Conservation (phyloP, 2,888 invertebrate genomes). For the Iselma pallidipennis region DNA sequence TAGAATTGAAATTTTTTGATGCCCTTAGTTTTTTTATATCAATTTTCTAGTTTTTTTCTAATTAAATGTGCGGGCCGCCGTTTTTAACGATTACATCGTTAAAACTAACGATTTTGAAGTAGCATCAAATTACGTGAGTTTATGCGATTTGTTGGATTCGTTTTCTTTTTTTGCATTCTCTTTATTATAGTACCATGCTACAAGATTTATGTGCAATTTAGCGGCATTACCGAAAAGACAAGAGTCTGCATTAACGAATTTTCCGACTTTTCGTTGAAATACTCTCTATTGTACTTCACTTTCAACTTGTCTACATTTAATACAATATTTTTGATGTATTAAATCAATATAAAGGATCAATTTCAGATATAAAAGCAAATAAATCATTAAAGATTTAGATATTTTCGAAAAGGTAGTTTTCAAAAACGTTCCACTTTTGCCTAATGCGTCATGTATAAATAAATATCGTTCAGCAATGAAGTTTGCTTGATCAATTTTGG, state of each 20-base stretch:
- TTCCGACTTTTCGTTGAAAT: not conserved
- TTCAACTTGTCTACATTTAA: no score
- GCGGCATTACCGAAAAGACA: not conserved
- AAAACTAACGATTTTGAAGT: constrained; percentile 21
- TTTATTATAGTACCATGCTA: constrained; percentile 4
- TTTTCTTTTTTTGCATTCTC: constrained; percentile 11
- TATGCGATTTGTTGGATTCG: constrained; percentile 16
- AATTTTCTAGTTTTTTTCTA: not conserved
- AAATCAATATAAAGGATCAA: no score
- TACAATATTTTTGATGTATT: no score
- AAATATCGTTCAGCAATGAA: not conserved
- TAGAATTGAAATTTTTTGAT: not conserved
- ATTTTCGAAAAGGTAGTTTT: no score
- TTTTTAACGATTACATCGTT: constrained; percentile 22
- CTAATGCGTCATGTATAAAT: not conserved
- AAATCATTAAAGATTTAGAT: no score
- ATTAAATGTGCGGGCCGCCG: constrained; percentile 3
- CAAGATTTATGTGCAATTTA: not conserved
- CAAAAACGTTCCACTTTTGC: not conserved
- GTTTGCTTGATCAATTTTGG: not conserved
- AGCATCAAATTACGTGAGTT: constrained; percentile 21
- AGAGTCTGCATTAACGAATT: not conserved
- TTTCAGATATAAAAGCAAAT: no score
- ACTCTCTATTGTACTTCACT: no score
- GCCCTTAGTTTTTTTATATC: not conserved